phyloP scores from a whole-genome alignment of 2,113 vertebrate genomes.

The Manacus vitellinus region DNA sequence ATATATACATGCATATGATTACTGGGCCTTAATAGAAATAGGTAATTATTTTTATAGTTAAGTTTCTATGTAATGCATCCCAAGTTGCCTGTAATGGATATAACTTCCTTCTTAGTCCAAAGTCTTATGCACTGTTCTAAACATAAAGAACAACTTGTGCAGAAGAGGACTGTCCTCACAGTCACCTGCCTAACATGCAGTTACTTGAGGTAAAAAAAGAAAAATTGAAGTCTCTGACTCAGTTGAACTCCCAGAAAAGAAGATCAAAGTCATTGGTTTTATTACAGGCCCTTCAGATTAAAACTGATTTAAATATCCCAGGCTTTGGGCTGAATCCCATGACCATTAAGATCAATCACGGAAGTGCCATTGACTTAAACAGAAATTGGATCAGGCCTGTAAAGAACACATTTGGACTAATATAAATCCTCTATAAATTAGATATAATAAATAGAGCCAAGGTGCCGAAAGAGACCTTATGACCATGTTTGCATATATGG shows the following conservation, averaged over 20 bases:
- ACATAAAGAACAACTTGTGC: not conserved
- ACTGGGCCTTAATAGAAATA: not conserved
- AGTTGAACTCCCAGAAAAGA: not conserved
- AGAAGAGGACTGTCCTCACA: not conserved
- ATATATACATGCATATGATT: not conserved
- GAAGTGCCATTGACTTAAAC: not conserved
- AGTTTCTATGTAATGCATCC: not conserved
- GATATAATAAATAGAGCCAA: conserved; percentile 28
- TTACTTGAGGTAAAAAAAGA: not conserved
- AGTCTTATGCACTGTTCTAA: not conserved
- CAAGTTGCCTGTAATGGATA: not conserved
- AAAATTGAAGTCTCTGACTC: conserved; percentile 4
- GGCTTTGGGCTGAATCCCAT: conserved; percentile 24
- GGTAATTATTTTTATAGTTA: not conserved
- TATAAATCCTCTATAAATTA: conserved; percentile 37
- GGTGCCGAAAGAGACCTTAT: not conserved
- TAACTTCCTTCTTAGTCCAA: not conserved
- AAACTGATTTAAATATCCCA: conserved; percentile 23
- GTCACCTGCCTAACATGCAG: not conserved
- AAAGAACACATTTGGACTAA: conserved; percentile 8
- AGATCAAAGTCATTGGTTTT: conserved; percentile 25
- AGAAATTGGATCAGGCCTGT: not conserved
- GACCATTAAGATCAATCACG: not conserved
- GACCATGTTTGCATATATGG: not conserved
- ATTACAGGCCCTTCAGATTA: conserved; percentile 15